Evolutionary conservation across 2,113 vertebrate genomes (phyloP).

Genomic region (Syngnathus floridae): DNA sequence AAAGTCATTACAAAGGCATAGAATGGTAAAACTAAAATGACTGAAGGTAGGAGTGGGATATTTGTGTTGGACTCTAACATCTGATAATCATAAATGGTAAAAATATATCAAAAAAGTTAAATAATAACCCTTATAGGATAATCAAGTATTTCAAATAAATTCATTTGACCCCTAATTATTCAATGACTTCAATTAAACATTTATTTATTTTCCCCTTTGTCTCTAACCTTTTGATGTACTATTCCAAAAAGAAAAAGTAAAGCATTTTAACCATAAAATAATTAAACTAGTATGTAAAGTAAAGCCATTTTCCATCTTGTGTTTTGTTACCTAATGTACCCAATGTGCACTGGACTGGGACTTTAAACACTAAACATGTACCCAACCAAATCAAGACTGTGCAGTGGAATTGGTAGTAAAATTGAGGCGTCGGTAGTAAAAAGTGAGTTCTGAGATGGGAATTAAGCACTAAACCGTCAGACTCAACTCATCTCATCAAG

Average conservation of each 20-base stretch:
- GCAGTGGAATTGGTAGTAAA: neutral
- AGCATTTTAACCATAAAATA: neutral
- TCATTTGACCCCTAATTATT: too few species aligned
- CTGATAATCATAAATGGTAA: too few species aligned
- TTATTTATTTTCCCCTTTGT: too few species aligned
- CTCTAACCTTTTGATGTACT: neutral
- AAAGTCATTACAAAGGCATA: neutral
- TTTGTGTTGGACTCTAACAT: neutral
- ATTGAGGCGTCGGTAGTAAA: neutral
- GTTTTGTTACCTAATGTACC: neutral
- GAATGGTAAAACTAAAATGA: neutral
- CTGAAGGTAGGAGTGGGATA: neutral
- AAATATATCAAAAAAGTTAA: too few species aligned
- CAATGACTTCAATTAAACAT: too few species aligned
- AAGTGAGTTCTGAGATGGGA: neutral
- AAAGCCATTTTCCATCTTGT: neutral
- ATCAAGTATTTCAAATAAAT: too few species aligned
- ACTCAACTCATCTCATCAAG: slow-evolving; percentile 1
- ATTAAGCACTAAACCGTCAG: neutral
- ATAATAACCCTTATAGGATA: too few species aligned
- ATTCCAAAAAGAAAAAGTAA: neutral
- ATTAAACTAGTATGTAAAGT: neutral
- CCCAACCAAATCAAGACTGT: neutral
- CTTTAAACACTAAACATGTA: neutral
- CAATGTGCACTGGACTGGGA: neutral